A percentile compares a stretch with the other conserved stretches of the same genome.
These are phyloP conservation scores for Ivindomyrus marchei DNA, from an alignment of 2,113 vertebrate genomes.

Conservation along the genomic window DNA sequence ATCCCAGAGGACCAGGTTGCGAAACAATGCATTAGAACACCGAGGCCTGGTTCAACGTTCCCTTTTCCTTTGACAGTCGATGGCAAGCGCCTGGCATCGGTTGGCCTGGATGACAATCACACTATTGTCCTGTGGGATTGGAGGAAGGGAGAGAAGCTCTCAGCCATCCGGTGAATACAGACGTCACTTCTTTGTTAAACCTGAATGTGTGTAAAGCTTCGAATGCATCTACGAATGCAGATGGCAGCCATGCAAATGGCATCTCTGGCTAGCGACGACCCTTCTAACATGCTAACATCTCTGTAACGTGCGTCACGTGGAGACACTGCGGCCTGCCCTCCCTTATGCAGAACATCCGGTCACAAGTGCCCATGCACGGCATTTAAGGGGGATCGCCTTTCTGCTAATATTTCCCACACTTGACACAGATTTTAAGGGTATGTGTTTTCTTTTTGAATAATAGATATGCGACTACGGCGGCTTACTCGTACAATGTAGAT, in stretches of 20 bases:
- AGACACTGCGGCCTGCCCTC: not conserved
- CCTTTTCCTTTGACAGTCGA: conserved; percentile 68
- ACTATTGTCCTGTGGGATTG: conserved; percentile 94
- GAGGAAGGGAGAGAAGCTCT: conserved; percentile 95
- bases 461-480: not conserved
- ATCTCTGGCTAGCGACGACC: not conserved
- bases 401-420: not conserved
- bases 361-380: not conserved
- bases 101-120: conserved; percentile 92
- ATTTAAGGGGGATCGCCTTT: not conserved
- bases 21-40: not conserved
- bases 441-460: not conserved
- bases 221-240: not conserved
- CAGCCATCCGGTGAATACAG: conserved; percentile 74
- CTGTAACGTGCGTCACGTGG: not conserved
- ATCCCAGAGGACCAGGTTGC: not conserved
- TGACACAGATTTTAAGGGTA: not conserved
- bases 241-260: not conserved
- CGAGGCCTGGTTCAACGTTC: conserved; percentile 14
- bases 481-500: not conserved
- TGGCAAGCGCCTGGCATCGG: conserved; percentile 87
- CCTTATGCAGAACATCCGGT: not conserved
- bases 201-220: not conserved
- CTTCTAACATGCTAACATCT: not conserved
- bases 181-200: not conserved